Evolutionary conservation across 2,113 vertebrate genomes (phyloP), one percentile per base, ranked within the genome.

Genomic region (Bagarius yarrelli): DNA sequence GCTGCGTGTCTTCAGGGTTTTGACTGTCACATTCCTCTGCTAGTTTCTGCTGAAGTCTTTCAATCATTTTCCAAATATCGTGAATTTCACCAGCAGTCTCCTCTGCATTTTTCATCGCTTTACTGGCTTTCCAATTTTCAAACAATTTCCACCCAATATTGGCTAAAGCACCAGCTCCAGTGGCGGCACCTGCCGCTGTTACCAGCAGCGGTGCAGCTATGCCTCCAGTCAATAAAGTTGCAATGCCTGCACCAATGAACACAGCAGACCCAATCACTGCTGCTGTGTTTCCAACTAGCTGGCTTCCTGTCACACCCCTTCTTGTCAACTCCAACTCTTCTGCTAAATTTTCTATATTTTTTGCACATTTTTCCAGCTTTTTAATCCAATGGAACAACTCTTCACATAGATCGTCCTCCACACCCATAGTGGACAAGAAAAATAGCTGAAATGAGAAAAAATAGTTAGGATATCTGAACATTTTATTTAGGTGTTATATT

Each of bases 71-170:
- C 53, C n/a, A 3, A 57, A 40, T 40, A 13, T 59, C 25, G 57
- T 40, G 4, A 12, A 25, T 59, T 32, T 40, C 6, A 14, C n/a
- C 2, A 1, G 3, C 1, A 3, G 53, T 59, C 12, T n/a, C 5
- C 34, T 59, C 21, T 40, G 73, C 32, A 59, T 59, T 16, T 75
- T 75, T 40, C 73, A 75, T 75, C 57, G 30, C 25, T 34, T 59
- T 2, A 40, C 73, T 75, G 73, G 73, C 36, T 70, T 40, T 75
- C 73, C 73, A 75, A 8, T 59, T 59, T 23, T 75, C 73, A 12
- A 59, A 1, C 16, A 59, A 14, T 3, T 1, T 30, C n/a, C 23
- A 5, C 25, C 32, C 1, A 16, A 75, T 2, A 40, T 32, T 75
- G 12, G 55, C 40, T n/a, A 25, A 18, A 40, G 73, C n/a, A 23